Percentiles rank a stretch among this genome's conserved stretches.
These are phyloP conservation scores for Karalla daura DNA, from an alignment of 2,797 vertebrate species.

Conservation along the genomic window DNA sequence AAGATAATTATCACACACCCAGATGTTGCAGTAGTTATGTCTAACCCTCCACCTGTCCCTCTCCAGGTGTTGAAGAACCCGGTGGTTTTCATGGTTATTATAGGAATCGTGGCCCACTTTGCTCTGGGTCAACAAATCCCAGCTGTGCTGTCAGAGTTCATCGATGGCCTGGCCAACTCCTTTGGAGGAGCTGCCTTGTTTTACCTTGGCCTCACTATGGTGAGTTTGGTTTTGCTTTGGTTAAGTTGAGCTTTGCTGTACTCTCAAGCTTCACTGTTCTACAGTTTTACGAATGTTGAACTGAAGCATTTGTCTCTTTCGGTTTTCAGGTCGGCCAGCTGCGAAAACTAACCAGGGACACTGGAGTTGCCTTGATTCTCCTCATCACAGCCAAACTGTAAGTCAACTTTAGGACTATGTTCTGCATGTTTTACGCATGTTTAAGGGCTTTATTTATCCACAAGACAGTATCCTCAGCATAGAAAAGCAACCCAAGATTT, in stretches of 20 bases:
- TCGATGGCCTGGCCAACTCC: conserved; percentile 93
- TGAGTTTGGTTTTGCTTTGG: conserved; percentile 63
- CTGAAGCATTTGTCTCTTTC: not conserved
- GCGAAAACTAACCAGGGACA: conserved; percentile 89
- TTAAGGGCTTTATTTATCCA: too few relatives aligned
- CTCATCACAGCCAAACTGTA: conserved; percentile 99
- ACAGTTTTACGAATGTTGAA: not conserved
- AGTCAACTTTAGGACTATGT: conserved; percentile 71
- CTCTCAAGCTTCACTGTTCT: too few relatives aligned
- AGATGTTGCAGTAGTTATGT: accelerated
- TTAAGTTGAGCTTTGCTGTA: not conserved
- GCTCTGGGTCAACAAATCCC: conserved; percentile 91
- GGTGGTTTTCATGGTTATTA: conserved; percentile 96
- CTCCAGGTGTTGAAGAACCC: conserved; percentile 93
- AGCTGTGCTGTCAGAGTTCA: conserved; percentile 90
- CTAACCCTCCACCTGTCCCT: not conserved
- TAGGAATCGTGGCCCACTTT: conserved; percentile 94
- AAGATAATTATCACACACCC: too few relatives aligned
- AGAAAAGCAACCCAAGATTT: too few relatives aligned
- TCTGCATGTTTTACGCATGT: not conserved
- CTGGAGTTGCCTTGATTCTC: conserved; percentile 93
- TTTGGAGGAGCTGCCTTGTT: conserved; percentile 95
- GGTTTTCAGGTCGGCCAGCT: conserved; percentile 88
- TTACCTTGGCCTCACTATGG: conserved; percentile 96
- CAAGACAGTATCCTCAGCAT: too few relatives aligned